Percentiles rank a stretch among this genome's conserved stretches.
Evolutionary conservation across 2,113 vertebrate species (phyloP).

Genomic region (Turdus rufiventris): DNA sequence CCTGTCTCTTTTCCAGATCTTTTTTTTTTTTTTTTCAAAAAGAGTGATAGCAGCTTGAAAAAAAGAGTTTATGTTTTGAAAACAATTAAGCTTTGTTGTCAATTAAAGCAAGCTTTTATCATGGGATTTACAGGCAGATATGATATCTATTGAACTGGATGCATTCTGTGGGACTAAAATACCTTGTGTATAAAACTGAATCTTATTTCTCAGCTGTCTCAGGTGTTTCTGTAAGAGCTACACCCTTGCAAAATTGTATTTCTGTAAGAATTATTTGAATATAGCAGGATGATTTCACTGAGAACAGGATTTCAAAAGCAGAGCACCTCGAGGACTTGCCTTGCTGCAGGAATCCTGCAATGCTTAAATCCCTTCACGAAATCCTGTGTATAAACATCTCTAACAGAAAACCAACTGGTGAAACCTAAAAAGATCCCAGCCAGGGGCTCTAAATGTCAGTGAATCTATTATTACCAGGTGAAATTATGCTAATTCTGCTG

Average conservation of each 20-base stretch:
- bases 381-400: not conserved
- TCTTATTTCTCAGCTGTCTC: not conserved
- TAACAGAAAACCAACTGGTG: not conserved
- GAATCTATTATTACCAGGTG: not conserved
- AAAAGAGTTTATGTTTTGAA: not conserved
- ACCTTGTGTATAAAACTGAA: not conserved
- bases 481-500: not conserved
- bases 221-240: not conserved
- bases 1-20: not conserved
- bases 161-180: not conserved
- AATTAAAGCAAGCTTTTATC: not conserved
- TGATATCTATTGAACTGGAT: not conserved
- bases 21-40: not conserved
- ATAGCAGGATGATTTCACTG: not conserved
- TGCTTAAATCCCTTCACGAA: not conserved
- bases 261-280: not conserved
- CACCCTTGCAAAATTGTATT: not conserved
- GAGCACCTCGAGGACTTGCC: not conserved
- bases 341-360: not conserved
- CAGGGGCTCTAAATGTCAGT: not conserved
- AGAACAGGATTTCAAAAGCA: not conserved
- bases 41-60: not conserved
- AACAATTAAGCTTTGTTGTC: not conserved
- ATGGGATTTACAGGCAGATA: not conserved
- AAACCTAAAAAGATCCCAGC: not conserved